Base-by-base conservation (phyloP, 2,888 invertebrate species). In the Pristionchus fissidentatus region DNA sequence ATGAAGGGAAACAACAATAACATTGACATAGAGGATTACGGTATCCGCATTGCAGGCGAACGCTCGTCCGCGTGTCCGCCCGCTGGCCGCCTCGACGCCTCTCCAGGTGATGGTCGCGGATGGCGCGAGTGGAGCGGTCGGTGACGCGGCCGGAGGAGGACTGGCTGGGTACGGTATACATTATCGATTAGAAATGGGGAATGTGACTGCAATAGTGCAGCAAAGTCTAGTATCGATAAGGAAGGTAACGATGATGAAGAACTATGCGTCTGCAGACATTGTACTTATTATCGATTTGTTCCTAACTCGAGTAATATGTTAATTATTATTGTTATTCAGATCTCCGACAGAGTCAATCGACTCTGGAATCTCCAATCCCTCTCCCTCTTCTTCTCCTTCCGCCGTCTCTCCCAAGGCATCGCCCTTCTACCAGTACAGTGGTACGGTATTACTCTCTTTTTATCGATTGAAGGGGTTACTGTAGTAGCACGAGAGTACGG, bases 341-440 rank as follows among this genome's bases (percentile, higher is more conserved):
- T 41, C 41, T 41, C 80, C 80, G 0, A 49, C 60, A 13, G 80
- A 80, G 29, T 62, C 60, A 43, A 60, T 46, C 32, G 80, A 80
- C 22, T 60, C 60, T 22, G 80, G 80, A 8, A 57, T 80, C 32
- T 80, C 80, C 1, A 80, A 22, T 7, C 10, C 80, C 0, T 62
- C 80, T 5, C 57, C 80, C 32, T 62, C 62, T 7, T 57, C 60
- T 26, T 62, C 80, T 7, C 60, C 62, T 22, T 49, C 43, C 8
- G 80, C 80, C 43, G 29, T 49, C 10, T 57, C 60, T 26, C 62
- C 80, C 80, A 83, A 78, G 70, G 73, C 73, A 35, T 85, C 85
- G n/a, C 85, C 85, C 19, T 85, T 85, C 84, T 85, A 85, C 57
- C 81, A 84, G 35, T 83, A 83, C 73, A 73, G 73, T 60, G 82